Percentiles rank a stretch among this genome's conserved stretches.
Evolutionary conservation across 2,888 invertebrate genomes (phyloP).

Genomic region (Oligia fasciuncula): DNA sequence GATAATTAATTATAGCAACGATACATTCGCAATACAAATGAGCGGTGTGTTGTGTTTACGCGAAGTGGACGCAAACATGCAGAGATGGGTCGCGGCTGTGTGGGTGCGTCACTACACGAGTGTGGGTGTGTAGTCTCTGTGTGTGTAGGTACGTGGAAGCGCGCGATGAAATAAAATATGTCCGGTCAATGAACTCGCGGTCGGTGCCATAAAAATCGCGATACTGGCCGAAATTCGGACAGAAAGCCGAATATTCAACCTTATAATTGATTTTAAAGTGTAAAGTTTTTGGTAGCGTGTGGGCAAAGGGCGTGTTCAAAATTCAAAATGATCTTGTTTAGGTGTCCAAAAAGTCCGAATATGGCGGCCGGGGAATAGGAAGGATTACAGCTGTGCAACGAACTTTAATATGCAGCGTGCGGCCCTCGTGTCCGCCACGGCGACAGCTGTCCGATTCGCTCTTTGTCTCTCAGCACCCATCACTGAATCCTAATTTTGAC

Average conservation of each 20-base stretch:
- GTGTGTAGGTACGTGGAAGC: slow-evolving; percentile 89
- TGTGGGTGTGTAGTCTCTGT: slow-evolving; percentile 83
- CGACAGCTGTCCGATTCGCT: slow-evolving; percentile 75
- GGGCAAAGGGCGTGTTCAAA: slow-evolving; percentile 52
- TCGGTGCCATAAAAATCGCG: slow-evolving; percentile 90
- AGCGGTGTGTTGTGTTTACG: slow-evolving; percentile 83
- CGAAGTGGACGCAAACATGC: slow-evolving; percentile 85
- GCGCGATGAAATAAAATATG: slow-evolving; percentile 91
- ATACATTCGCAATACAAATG: slow-evolving; percentile 83
- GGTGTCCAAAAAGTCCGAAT: slow-evolving; percentile 68
- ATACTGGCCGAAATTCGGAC: slow-evolving; percentile 88
- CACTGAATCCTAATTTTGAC: slow-evolving; percentile 63
- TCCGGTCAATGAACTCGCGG: slow-evolving; percentile 89
- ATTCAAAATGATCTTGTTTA: slow-evolving; percentile 60
- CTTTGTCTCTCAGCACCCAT: slow-evolving; percentile 68
- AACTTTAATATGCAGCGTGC: slow-evolving; percentile 82
- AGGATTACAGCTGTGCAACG: slow-evolving; percentile 78
- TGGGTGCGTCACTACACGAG: slow-evolving; percentile 78
- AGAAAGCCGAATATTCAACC: slow-evolving; percentile 77
- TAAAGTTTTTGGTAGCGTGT: slow-evolving; percentile 36
- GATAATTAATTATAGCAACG: slow-evolving; percentile 80
- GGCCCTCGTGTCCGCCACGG: slow-evolving; percentile 73
- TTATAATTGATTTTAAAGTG: slow-evolving; percentile 62
- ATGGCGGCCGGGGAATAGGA: slow-evolving; percentile 72
- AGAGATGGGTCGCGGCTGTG: slow-evolving; percentile 79